These are phyloP conservation scores for Anaspis maculata DNA, from an alignment of 2,888 invertebrate species.

Conservation along the genomic window DNA sequence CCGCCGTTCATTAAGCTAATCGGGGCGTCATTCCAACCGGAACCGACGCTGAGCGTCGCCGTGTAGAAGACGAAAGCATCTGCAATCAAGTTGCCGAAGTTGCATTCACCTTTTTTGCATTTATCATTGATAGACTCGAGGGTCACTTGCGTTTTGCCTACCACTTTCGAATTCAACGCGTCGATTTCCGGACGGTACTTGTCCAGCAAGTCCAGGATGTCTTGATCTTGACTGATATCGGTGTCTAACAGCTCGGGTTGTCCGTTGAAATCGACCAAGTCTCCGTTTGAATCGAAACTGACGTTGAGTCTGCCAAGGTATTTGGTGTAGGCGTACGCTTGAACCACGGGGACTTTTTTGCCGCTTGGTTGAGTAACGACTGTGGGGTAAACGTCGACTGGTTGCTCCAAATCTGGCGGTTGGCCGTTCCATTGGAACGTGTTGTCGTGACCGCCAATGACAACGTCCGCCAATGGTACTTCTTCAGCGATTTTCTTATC, in stretches of 20 bases:
- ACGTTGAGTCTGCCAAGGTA: conserved; percentile 72
- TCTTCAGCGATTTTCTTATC: conserved; percentile 70
- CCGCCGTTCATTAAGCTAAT: conserved; percentile 72
- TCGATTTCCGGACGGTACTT: conserved; percentile 50
- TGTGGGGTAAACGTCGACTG: conserved; percentile 71
- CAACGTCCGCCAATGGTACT: conserved; percentile 73
- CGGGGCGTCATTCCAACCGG: conserved; percentile 66
- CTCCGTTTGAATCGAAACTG: conserved; percentile 63
- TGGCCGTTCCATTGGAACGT: conserved; percentile 78
- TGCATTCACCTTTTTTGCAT: conserved; percentile 72
- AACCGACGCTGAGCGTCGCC: conserved; percentile 15
- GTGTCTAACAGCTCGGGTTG: conserved; percentile 68
- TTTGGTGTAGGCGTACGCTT: conserved; percentile 86
- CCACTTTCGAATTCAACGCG: conserved; percentile 45
- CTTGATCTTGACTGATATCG: conserved; percentile 56
- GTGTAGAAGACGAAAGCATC: conserved; percentile 65
- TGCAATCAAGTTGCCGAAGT: conserved; percentile 72
- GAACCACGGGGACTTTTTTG: conserved; percentile 71
- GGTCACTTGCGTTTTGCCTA: conserved; percentile 63
- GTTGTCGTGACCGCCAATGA: conserved; percentile 87
- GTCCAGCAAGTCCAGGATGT: conserved; percentile 53
- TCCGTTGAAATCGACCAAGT: conserved; percentile 58
- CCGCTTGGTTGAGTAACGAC: conserved; percentile 62
- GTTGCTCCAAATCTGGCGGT: conserved; percentile 59
- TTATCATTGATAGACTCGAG: conserved; percentile 61